Evolutionary conservation across 37 sponge, comb jelly and placozoan genomes (phyloP), one percentile per base, ranked within the genome.

Genomic region (Chondrosia reniformis): DNA sequence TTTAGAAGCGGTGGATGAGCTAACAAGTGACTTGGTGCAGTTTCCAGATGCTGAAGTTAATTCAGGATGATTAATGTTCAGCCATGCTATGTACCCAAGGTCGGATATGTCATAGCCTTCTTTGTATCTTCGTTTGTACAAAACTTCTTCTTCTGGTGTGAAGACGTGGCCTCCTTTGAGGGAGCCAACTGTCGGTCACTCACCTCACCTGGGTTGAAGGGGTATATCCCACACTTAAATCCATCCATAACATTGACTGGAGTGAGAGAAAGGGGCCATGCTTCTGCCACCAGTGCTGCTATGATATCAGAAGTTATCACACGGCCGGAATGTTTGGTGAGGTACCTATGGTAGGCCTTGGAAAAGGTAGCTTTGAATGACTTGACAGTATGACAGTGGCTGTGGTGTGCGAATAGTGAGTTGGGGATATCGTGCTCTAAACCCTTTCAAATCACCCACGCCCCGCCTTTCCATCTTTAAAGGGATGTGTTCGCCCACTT

Each of bases 371-470:
- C n/a, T n/a, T n/a, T n/a, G n/a, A n/a, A n/a, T n/a, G 6, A 74
- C 87, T 30, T 78, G 30, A 49, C 74, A 66, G 46, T 86, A 86
- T 24, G 86, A 80, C 30, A 86, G 63, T 30, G 87, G 82, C 46
- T 81, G 82, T 24, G 81, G 87, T 21, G 83, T 37, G 17, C 75
- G 54, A 38, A 82, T 55, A 24, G 79, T 27, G 19, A 82, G 49
- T 22, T 43, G 58, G n/a, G 75, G 76, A 45, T 73, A 67, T 17
- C 83, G 65, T 42, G 24, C 24, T n/a, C n/a, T n/a, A n/a, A 45
- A 82, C 72, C 40, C 83, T 76, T 3, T 87, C 88, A 34, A 87
- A 82, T 79, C 83, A 87, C 6, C 66, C 80, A 17, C 88, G 1
- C 0, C 83, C 88, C 19, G 88, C 83, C 32, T 24, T 78, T 34